phyloP scores from a whole-genome alignment of 2,113 vertebrate genomes.

The Zosterops hypoxanthus region DNA sequence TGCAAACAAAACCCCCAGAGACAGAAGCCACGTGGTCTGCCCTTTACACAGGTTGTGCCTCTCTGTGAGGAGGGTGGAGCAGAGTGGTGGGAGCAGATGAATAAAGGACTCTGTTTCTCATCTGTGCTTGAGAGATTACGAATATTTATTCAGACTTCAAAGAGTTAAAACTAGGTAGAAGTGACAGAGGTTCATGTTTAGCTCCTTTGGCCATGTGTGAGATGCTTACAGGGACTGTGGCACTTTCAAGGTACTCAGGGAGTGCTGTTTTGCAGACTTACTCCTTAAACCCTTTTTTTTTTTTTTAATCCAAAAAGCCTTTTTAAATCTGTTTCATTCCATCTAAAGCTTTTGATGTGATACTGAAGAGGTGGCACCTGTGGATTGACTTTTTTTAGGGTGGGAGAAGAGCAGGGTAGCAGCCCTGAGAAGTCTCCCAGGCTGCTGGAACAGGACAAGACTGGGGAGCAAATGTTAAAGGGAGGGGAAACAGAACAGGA shows the following conservation, averaged over 20 bases:
- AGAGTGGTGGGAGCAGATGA: not conserved
- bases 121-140: rapidly evolving
- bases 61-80: not conserved
- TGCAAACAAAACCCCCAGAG: not conserved
- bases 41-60: not conserved
- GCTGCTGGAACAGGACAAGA: not conserved
- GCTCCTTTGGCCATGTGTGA: not conserved
- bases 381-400: not conserved
- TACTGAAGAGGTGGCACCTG: not conserved
- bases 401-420: not conserved
- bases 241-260: not conserved
- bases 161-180: not conserved
- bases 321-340: not conserved
- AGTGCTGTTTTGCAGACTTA: not conserved
- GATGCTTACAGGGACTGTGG: not conserved
- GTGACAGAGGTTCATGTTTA: not conserved
- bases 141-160: not conserved
- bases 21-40: not conserved
- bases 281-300: not conserved
- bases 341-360: not conserved
- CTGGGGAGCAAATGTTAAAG: rapidly evolving
- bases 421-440: not conserved
- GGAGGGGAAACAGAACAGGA: not conserved
- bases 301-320: not conserved
- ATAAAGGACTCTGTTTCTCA: not conserved